A percentile compares a stretch with the other conserved stretches of the same genome.
Conservation (phyloP, 2,888 invertebrate species). For the Nemoura dubitans region DNA sequence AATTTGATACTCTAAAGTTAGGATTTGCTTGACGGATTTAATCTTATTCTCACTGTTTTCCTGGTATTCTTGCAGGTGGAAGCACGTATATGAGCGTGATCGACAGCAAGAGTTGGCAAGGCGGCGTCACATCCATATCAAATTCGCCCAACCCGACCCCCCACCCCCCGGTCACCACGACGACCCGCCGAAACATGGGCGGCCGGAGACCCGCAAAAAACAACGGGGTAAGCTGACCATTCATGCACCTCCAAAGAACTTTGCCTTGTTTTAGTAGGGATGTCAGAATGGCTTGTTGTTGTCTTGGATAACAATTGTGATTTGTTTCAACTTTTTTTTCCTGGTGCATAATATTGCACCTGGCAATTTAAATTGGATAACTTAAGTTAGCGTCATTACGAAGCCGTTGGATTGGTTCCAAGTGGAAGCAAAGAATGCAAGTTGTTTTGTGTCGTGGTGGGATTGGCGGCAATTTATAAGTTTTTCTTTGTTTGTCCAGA, state of each 20-base stretch:
- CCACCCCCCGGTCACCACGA: constrained; percentile 56
- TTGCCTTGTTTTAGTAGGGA: too few species aligned
- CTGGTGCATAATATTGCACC: too few species aligned
- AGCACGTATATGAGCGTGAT: constrained; percentile 55
- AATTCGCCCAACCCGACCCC: constrained; percentile 52
- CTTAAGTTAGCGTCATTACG: neutral
- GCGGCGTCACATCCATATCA: constrained; percentile 55
- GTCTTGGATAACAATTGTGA: too few species aligned
- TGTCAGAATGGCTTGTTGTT: too few species aligned
- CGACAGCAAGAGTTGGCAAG: constrained; percentile 64
- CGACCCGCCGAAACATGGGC: constrained; percentile 81
- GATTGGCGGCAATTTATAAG: neutral
- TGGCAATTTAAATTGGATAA: neutral
- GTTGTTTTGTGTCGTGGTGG: neutral
- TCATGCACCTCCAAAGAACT: constrained; percentile 8
- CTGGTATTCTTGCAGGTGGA: constrained; percentile 47
- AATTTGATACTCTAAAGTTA: neutral
- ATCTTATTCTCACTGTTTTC: neutral
- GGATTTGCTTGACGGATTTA: neutral
- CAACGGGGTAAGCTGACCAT: constrained; percentile 56
- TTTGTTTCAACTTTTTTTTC: too few species aligned
- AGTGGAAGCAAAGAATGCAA: neutral
- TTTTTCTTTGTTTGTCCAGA: constrained; percentile 60
- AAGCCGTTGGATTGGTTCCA: neutral
- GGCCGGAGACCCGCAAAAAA: constrained; percentile 83